Conservation (phyloP, 1,140 invertebrate species). For the Ladona fulva region DNA sequence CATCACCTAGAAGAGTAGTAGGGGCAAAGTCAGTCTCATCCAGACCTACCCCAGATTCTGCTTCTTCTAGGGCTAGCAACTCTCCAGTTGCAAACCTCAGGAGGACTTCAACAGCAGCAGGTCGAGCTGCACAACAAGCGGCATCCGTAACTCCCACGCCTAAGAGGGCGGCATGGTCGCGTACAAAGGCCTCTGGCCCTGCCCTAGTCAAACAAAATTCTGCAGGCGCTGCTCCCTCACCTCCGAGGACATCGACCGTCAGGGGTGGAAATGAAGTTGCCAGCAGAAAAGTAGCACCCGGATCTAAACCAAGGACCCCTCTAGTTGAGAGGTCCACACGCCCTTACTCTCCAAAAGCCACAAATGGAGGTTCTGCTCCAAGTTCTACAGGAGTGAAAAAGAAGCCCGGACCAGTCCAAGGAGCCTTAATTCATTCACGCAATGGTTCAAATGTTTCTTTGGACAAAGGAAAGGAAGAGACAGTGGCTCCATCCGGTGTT, state of each 20-base stretch:
- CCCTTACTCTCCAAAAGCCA: neutral
- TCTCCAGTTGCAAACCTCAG: neutral
- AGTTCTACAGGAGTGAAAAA: neutral
- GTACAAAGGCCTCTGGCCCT: neutral
- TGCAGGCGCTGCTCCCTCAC: neutral
- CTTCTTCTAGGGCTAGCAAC: slow-evolving; percentile 13
- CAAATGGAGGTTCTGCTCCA: neutral
- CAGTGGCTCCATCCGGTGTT: neutral
- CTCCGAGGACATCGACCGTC: neutral
- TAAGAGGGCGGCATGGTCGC: neutral
- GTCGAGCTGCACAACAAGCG: neutral
- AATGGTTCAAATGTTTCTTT: neutral
- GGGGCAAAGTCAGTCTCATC: neutral
- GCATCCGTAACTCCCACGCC: slow-evolving; percentile 1
- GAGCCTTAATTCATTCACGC: neutral
- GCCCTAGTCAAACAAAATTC: neutral
- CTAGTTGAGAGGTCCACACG: neutral
- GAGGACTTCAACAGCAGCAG: neutral
- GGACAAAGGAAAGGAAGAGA: neutral
- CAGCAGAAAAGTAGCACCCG: neutral
- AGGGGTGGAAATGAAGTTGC: neutral
- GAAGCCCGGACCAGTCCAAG: neutral
- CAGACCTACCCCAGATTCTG: neutral
- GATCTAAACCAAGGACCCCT: neutral
- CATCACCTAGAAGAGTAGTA: neutral